Percentiles rank a stretch among this genome's conserved stretches.
Conservation (phyloP, 30 jellyfish, hydroid and myxozoan genomes). For the Cassiopea andromeda region DNA sequence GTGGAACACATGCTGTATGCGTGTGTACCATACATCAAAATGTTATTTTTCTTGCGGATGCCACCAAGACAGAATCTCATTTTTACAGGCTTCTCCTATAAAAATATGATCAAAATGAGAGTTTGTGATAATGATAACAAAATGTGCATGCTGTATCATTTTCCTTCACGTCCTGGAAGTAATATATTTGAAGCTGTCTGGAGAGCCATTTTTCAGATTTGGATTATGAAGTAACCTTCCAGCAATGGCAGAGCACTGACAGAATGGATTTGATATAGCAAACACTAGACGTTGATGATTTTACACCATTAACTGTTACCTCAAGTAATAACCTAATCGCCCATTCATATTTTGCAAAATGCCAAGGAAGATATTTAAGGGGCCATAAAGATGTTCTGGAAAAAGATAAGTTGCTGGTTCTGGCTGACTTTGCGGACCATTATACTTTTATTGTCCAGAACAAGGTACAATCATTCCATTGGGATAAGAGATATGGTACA, state of each 20-base stretch:
- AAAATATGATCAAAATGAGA: neutral
- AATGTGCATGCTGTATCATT: constrained; percentile 8
- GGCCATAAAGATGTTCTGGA: constrained; percentile 30
- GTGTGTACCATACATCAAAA: too few relatives aligned
- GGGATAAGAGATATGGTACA: constrained; percentile 53
- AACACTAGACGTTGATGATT: constrained; percentile 23
- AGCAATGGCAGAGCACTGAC: too few relatives aligned
- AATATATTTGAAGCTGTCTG: neutral
- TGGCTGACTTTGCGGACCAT: constrained; percentile 67
- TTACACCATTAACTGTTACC: constrained; percentile 10
- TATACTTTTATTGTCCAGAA: constrained; percentile 53
- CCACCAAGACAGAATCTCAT: too few relatives aligned
- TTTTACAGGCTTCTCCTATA: too few relatives aligned
- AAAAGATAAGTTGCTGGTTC: constrained; percentile 15
- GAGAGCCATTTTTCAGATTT: too few relatives aligned
- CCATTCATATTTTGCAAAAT: constrained; percentile 57
- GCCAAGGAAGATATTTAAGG: constrained; percentile 46
- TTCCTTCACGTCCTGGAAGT: neutral
- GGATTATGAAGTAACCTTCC: too few relatives aligned
- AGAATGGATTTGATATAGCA: constrained; percentile 25
- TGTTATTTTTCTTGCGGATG: too few relatives aligned
- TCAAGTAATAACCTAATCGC: constrained; percentile 12
- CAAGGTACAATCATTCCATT: constrained; percentile 74
- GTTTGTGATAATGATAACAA: neutral
- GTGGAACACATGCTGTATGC: too few relatives aligned